phyloP scores from a whole-genome alignment of 30 jellyfish, hydroid and myxozoan species.

The Aurelia aurita region DNA sequence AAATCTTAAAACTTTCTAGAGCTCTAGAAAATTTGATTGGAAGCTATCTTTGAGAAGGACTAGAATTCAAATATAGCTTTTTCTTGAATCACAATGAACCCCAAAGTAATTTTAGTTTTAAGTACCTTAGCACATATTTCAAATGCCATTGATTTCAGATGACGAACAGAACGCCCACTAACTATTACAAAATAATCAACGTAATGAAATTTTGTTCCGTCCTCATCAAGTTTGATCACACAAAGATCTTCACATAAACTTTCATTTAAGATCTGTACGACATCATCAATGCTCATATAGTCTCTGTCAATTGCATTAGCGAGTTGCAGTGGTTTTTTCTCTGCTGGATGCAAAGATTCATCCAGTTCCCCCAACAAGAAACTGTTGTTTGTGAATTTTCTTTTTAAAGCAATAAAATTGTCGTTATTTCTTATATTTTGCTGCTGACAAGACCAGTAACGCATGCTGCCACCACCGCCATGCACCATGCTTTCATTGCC shows the following conservation, averaged over 20 bases:
- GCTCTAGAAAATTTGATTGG: no score
- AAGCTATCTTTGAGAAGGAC: no score
- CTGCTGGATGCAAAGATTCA: no score
- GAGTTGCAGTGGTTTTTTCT: constrained; percentile 2
- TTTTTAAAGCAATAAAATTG: no score
- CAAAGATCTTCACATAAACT: constrained; percentile 69
- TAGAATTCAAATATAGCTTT: no score
- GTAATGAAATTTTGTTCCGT: constrained; percentile 31
- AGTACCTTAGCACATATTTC: constrained; percentile 66
- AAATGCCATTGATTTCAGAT: constrained; percentile 74
- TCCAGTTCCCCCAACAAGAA: no score
- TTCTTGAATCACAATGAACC: background rate
- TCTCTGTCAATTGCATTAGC: constrained; percentile 7
- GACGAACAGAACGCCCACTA: constrained; percentile 83
- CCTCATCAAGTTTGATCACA: constrained; percentile 63
- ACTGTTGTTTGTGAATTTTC: no score
- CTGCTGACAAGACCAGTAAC: no score
- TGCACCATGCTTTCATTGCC: no score
- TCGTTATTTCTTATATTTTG: no score
- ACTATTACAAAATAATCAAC: constrained; percentile 79
- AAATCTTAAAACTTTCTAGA: no score
- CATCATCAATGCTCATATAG: constrained; percentile 53
- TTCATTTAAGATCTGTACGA: constrained; percentile 55
- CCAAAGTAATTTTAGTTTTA: background rate
- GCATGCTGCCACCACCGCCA: no score